Evolutionary conservation across 2,113 vertebrate species (phyloP).

Genomic region (Pseudois nayaur): DNA sequence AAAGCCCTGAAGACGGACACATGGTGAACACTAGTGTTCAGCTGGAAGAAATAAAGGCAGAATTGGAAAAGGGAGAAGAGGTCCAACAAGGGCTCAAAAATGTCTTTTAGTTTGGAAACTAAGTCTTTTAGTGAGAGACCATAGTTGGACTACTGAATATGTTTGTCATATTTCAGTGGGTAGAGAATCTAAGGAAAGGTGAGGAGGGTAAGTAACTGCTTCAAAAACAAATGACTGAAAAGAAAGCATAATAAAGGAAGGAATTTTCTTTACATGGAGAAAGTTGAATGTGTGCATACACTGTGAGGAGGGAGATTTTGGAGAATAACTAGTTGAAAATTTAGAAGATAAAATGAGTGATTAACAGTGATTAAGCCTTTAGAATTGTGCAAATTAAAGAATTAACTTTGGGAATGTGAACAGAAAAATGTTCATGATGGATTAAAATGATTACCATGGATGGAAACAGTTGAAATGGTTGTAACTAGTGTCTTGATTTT

Average conservation of each 20-base stretch:
- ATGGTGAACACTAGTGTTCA: neutral
- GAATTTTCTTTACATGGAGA: neutral
- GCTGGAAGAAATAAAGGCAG: neutral
- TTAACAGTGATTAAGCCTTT: neutral
- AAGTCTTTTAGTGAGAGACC: neutral
- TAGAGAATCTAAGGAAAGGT: neutral
- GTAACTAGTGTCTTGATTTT: neutral
- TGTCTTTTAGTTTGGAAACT: neutral
- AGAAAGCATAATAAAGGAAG: neutral
- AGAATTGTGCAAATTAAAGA: neutral
- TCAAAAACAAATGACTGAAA: neutral
- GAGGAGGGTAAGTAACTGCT: neutral
- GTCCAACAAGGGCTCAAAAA: neutral
- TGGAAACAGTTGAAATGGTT: neutral
- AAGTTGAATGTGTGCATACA: neutral
- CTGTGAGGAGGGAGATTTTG: neutral
- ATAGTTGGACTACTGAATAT: neutral
- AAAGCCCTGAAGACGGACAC: accelerated
- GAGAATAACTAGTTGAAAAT: neutral
- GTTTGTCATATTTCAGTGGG: neutral
- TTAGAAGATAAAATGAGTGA: neutral
- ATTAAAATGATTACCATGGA: neutral
- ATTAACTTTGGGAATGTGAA: neutral
- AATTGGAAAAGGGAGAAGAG: neutral
- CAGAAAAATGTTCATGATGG: neutral